Conservation (phyloP, 2,797 vertebrate genomes). For the Muscicapa striata region DNA sequence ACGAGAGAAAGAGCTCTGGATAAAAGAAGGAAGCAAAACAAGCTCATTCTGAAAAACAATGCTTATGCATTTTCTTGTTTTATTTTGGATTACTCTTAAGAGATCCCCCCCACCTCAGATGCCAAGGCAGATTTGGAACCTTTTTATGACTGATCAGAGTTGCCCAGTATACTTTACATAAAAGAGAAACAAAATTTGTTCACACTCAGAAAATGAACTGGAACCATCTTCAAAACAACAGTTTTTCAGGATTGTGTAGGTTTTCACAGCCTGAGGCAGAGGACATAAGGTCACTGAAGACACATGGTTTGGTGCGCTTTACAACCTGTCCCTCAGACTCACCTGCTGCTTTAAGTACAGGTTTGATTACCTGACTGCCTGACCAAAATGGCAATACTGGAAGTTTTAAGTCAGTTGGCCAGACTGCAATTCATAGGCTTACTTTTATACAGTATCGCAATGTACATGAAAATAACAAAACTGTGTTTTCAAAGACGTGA, state of each 20-base stretch:
- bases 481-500: not conserved
- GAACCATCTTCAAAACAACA: not conserved
- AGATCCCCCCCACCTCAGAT: not conserved
- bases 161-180: not conserved
- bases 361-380: not conserved
- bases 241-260: not conserved
- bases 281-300: not conserved
- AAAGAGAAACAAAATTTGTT: not conserved
- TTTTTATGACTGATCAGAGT: not conserved
- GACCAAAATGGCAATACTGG: not conserved
- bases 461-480: not conserved
- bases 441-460: not conserved
- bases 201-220: not conserved
- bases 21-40: not conserved
- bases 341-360: not conserved
- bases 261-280: not conserved
- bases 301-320: not conserved
- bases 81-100: not conserved
- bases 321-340: not conserved
- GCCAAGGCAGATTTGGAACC: not conserved
- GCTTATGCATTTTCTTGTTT: not conserved
- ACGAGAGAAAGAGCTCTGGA: not conserved
- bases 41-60: not conserved
- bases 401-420: not conserved
- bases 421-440: not conserved